phyloP scores from a whole-genome alignment of 1,140 invertebrate species.

The Trachymyrmex septentrionalis region DNA sequence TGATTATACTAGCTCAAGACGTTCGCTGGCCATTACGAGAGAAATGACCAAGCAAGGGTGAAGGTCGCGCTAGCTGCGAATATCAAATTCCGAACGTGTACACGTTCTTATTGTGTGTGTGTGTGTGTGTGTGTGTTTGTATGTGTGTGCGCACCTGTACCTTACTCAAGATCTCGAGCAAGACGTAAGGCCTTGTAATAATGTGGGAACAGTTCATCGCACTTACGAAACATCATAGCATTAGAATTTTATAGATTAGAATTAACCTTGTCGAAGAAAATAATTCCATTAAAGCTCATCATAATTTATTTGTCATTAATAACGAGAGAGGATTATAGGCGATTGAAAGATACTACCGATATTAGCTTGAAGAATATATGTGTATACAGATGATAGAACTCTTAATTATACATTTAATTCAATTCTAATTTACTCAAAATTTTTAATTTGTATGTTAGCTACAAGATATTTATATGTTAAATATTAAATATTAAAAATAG shows the following conservation, averaged over 20 bases:
- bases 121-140: background rate
- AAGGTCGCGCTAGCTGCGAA: conserved; percentile 72
- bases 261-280: background rate
- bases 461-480: background rate
- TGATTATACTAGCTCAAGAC: conserved; percentile 43
- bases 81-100: conserved; percentile 47
- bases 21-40: conserved; percentile 58
- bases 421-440: background rate
- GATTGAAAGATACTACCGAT: background rate
- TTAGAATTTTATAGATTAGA: background rate
- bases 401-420: background rate
- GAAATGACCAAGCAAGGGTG: conserved; percentile 74
- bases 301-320: background rate
- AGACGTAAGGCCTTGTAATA: background rate
- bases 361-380: background rate
- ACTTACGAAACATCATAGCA: background rate
- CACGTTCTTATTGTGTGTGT: background rate
- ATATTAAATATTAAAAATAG: background rate
- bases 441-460: background rate
- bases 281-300: background rate
- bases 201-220: background rate
- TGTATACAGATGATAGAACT: background rate
- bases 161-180: conserved; percentile 6
- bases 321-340: background rate
- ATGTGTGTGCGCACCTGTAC: background rate